Evolutionary conservation across 2,888 invertebrate genomes (phyloP).

Genomic region (Bedellia somnulentella): DNA sequence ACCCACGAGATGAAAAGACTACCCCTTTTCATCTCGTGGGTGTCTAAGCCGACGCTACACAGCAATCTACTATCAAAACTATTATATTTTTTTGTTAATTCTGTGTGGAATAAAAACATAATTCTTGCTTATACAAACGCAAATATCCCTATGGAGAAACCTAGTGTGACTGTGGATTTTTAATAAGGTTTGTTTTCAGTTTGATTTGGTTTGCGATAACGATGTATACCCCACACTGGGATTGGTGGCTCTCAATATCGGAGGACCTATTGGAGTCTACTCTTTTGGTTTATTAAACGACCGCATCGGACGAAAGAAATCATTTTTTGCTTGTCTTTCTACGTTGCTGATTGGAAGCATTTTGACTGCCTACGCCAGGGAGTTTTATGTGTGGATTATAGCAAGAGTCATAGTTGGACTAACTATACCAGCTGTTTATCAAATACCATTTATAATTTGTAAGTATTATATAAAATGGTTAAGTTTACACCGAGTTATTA

Average conservation of each 20-base stretch:
- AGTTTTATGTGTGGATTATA: conserved; percentile 82
- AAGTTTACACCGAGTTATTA: too few relatives aligned
- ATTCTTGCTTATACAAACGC: too few relatives aligned
- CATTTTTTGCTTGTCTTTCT: conserved; percentile 83
- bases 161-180: too few relatives aligned
- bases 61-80: too few relatives aligned
- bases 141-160: too few relatives aligned
- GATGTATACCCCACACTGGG: conserved; percentile 87
- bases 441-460: conserved; percentile 95
- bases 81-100: too few relatives aligned
- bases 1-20: too few relatives aligned
- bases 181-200: conserved; percentile 70
- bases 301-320: conserved; percentile 80
- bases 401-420: conserved; percentile 84
- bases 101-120: too few relatives aligned
- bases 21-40: too few relatives aligned
- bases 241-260: conserved; percentile 81
- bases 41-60: too few relatives aligned
- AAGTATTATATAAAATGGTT: conserved; percentile 36
- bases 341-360: conserved; percentile 80
- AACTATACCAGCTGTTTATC: conserved; percentile 90
- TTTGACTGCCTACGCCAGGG: conserved; percentile 74
- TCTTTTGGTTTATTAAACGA: conserved; percentile 85
- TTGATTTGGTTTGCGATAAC: conserved; percentile 84
- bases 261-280: conserved; percentile 89